Base-by-base conservation (phyloP, 2,113 vertebrate species). In the Bothrops jararaca region DNA sequence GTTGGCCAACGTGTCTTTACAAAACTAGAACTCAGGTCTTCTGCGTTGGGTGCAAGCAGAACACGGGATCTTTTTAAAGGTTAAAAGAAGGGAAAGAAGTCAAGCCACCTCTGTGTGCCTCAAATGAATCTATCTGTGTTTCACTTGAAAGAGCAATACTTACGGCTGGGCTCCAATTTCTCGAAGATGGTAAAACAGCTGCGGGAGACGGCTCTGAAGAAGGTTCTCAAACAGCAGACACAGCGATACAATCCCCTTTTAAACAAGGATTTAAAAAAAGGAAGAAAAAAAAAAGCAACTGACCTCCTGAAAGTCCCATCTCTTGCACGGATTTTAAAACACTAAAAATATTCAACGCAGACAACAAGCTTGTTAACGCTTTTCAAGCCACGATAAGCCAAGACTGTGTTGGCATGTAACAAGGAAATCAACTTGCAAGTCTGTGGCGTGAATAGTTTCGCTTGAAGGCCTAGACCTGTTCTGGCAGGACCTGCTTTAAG, bases 151-250 rank as follows among this genome's bases (percentile, higher is more conserved):
- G 18, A 20, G 88, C 96, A 94, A 54, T 93, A 98, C 99, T 98
- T 96, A 99, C 99, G 99, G 99, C 96, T 99, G 99, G n/a, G 99
- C 99, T 54, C 98, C 98, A 5, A 99, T 99, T 97, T 99, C 98
- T 92, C 98, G 96, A 5, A 99, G 98, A 95, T 99, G 99, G 96
- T 99, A 99, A 93, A 99, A 99, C 90, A 99, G 99, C 95, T 99
- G 99, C 20, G 99, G 99, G 89, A 99, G 98, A 92, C 99, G 98
- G 0, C 98, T 98, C 96, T 99, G 99, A 58, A 99, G 98, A 93
- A 99, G 98, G 64, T 98, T 98, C 97, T 99, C 99, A 95, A 99
- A 99, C 95, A 99, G 98, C 96, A 99, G 97, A 96, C 99, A 99
- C 95, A 99, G 95, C 3, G 99, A 98, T 94, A 99, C 98, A 92